Percentiles rank a stretch among this genome's conserved stretches.
phyloP scores from a whole-genome alignment of 1,140 invertebrate genomes.

The Paraescarpia echinospica region DNA sequence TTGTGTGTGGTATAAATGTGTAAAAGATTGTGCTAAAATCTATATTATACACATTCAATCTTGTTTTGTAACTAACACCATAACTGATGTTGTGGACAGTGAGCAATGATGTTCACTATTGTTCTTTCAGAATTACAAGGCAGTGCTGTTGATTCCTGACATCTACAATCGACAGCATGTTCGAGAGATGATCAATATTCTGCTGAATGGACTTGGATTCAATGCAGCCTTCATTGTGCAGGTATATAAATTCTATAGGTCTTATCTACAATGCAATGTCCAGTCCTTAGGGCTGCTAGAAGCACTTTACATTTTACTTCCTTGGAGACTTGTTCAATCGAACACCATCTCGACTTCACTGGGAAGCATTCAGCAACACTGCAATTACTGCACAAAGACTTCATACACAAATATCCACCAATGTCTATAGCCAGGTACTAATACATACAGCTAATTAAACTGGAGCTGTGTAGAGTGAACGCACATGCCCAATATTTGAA shows the following conservation, averaged over 20 bases:
- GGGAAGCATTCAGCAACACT: no score
- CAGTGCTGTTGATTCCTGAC: conserved; percentile 86
- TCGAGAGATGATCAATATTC: conserved; percentile 79
- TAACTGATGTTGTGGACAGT: not conserved
- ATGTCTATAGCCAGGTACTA: no score
- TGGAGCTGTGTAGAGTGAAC: no score
- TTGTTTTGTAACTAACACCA: not conserved
- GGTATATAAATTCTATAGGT: conserved; percentile 62
- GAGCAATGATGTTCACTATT: not conserved
- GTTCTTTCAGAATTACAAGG: conserved; percentile 71
- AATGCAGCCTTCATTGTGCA: conserved; percentile 85
- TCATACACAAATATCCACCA: no score
- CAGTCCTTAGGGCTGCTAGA: no score
- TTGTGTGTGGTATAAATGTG: not conserved
- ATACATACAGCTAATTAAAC: no score
- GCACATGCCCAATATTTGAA: no score
- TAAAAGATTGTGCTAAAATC: not conserved
- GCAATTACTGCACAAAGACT: no score
- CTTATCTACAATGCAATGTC: no score
- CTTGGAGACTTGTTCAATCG: not conserved
- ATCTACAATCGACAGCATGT: conserved; percentile 86
- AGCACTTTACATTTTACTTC: no score
- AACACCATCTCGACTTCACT: not conserved
- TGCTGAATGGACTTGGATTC: conserved; percentile 83
- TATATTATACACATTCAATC: not conserved